Percentiles rank a stretch among this genome's conserved stretches.
Conservation (phyloP, 2,797 vertebrate species). For the Alfaro cultratus region DNA sequence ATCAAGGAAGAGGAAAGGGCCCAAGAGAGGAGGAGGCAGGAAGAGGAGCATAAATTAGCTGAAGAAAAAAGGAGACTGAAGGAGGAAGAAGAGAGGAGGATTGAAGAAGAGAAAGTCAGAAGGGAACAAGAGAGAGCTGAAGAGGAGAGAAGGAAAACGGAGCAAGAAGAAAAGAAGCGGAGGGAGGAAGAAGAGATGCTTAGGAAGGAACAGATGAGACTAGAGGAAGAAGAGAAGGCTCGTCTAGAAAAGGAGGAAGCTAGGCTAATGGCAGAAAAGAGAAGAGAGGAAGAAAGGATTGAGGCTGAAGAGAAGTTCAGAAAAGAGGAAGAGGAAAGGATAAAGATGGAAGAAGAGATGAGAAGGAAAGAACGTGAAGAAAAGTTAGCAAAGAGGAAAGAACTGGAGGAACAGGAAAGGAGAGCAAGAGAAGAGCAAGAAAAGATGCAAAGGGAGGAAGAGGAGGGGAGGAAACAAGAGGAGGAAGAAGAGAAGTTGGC, state of each 20-base stretch:
- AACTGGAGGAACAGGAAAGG: neutral
- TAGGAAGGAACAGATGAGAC: slow-evolving; percentile 15
- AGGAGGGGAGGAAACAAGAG: neutral
- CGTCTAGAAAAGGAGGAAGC: slow-evolving; percentile 6
- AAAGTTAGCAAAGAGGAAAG: slow-evolving; percentile 1
- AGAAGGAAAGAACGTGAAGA: neutral
- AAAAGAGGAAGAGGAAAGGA: slow-evolving; percentile 1
- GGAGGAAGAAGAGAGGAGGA: neutral
- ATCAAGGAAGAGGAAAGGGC: slow-evolving; percentile 5
- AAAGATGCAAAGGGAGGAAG: neutral
- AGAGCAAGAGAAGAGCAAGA: slow-evolving; percentile 14
- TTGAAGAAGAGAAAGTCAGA: slow-evolving; percentile 2
- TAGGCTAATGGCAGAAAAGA: slow-evolving; percentile 3
- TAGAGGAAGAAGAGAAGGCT: slow-evolving; percentile 10
- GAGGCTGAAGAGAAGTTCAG: neutral
- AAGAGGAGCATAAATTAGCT: slow-evolving; percentile 10
- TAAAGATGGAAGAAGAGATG: slow-evolving; percentile 1
- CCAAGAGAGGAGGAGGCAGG: neutral
- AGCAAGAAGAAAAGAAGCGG: neutral
- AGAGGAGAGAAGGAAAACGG: neutral
- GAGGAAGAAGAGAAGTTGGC: slow-evolving; percentile 12
- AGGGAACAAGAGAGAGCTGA: neutral
- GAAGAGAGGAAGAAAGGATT: neutral
- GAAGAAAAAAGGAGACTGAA: neutral
- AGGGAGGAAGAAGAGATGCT: slow-evolving; percentile 4